Evolutionary conservation across 1,140 invertebrate genomes (phyloP), one percentile per base, ranked within the genome.

Genomic region (Hyles euphorbiae): DNA sequence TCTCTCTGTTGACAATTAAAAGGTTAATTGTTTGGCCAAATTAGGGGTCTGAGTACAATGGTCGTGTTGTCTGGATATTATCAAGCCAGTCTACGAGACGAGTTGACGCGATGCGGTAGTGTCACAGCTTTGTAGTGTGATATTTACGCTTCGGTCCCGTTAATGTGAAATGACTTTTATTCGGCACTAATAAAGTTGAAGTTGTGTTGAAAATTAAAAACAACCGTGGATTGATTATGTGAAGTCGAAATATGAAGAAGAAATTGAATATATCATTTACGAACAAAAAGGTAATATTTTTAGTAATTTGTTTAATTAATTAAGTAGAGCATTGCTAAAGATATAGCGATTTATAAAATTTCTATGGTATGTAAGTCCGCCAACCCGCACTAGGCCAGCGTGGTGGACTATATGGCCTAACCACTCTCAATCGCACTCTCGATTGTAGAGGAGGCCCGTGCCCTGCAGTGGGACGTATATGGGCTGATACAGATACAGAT

Each of bases 221-320:
- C 8, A 5, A 2, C n/a, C 6, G 47, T 48, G n/a, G 22, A n/a
- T 44, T 54, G 8, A 5, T 22, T 54, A 36, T 34, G 34, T 45
- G 22, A 44, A 44, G 5, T 45, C 11, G 22, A 34, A 54, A 54
- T 48, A 83, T 85, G 80, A 83, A 72, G 53, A 81, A 72, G 66
- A 84, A 84, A 71, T 68, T 83, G 32, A 67, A 80, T 58, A 77
- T 83, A 53, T 78, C 73, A 3, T 61, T 65, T 50, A 55, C 63
- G 34, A 68, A 73, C 6, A 79, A 78, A 65, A 70, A 82, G 74
- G 78, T 82, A 78, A 8, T 40, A 8, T 43, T 40, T 3, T 5
- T 53, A 0, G 9, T 3, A 47, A 8, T 2, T 47, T 11, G 44
- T 22, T 22, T 22, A 22, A 22, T 22, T 22, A 22, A 22, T 22